Percentiles rank a stretch among this genome's conserved stretches.
Evolutionary conservation across 1,140 invertebrate species (phyloP).

Genomic region (Diabrotica virgifera): DNA sequence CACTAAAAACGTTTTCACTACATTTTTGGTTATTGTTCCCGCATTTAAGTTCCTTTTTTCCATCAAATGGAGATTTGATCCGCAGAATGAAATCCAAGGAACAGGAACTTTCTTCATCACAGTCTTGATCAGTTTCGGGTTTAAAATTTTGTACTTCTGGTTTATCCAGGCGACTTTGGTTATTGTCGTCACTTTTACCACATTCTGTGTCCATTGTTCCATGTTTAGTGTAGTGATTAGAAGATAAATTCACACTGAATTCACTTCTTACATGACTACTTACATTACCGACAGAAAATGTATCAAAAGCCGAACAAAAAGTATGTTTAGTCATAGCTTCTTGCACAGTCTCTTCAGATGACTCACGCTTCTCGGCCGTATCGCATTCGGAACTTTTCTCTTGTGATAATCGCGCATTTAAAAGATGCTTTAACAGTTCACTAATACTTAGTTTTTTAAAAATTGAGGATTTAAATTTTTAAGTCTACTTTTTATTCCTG

Average conservation of each 20-base stretch:
- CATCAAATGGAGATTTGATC: constrained; percentile 31
- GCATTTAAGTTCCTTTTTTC: constrained; percentile 12
- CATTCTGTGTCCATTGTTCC: constrained; percentile 26
- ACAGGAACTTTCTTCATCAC: constrained; percentile 11
- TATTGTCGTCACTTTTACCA: constrained; percentile 7
- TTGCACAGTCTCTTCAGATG: constrained; percentile 20
- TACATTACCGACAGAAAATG: constrained; percentile 11
- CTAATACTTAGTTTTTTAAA: constrained; percentile 26
- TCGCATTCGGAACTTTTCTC: constrained; percentile 19
- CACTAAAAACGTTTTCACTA: constrained; percentile 1
- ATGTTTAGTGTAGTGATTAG: constrained; percentile 16
- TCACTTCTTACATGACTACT: constrained; percentile 11
- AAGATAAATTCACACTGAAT: constrained; percentile 12
- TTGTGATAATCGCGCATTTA: constrained; percentile 13
- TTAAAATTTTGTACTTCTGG: constrained; percentile 20
- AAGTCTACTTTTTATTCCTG: too few relatives aligned
- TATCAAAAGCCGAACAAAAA: constrained; percentile 12
- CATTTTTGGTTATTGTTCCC: neutral
- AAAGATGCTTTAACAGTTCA: constrained; percentile 29
- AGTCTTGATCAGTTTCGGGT: neutral
- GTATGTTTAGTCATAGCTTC: constrained; percentile 19
- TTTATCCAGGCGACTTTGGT: constrained; percentile 8
- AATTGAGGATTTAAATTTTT: constrained; percentile 15
- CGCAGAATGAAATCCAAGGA: constrained; percentile 31
- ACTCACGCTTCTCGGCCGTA: constrained; percentile 19